A percentile compares a stretch with the other conserved stretches of the same genome.
These are phyloP conservation scores for Drosophila robusta DNA, from an alignment of 2,888 invertebrate genomes.

Conservation along the genomic window DNA sequence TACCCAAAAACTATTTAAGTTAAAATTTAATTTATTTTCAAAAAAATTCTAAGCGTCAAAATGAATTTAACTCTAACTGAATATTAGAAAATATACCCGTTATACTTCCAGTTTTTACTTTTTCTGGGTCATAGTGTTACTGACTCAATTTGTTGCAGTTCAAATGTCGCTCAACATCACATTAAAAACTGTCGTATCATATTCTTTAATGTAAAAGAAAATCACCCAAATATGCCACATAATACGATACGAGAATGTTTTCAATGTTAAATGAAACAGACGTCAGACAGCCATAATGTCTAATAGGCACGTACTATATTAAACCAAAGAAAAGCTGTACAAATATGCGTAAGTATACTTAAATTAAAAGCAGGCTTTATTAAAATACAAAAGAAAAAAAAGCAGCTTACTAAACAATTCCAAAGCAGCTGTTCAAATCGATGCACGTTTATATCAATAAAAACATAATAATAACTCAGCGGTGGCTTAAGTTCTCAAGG, in stretches of 20 bases:
- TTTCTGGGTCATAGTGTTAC: conserved; percentile 1
- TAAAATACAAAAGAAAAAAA: not conserved
- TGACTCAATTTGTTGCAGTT: not conserved
- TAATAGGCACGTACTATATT: not conserved
- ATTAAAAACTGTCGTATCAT: not conserved
- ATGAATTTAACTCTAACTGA: not conserved
- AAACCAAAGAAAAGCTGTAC: conserved; percentile 12
- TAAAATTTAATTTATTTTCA: not conserved
- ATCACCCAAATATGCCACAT: not conserved
- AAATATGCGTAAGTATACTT: conserved; percentile 3
- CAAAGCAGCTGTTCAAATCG: conserved; percentile 19
- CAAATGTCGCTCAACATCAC: not conserved
- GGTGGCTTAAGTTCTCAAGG: conserved; percentile 3
- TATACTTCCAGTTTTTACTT: not conserved
- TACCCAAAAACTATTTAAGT: too few species aligned
- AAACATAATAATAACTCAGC: conserved; percentile 12
- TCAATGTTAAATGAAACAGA: not conserved
- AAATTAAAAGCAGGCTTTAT: not conserved
- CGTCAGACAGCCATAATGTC: not conserved
- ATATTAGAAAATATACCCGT: not conserved
- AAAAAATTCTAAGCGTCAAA: not conserved
- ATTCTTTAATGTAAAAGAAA: not conserved
- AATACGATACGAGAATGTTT: not conserved
- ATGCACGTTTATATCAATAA: conserved; percentile 8
- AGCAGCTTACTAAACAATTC: not conserved